Percentiles rank a stretch among this genome's conserved stretches.
Evolutionary conservation across 2,888 invertebrate genomes (phyloP).

Genomic region (Ophion slaviceki): DNA sequence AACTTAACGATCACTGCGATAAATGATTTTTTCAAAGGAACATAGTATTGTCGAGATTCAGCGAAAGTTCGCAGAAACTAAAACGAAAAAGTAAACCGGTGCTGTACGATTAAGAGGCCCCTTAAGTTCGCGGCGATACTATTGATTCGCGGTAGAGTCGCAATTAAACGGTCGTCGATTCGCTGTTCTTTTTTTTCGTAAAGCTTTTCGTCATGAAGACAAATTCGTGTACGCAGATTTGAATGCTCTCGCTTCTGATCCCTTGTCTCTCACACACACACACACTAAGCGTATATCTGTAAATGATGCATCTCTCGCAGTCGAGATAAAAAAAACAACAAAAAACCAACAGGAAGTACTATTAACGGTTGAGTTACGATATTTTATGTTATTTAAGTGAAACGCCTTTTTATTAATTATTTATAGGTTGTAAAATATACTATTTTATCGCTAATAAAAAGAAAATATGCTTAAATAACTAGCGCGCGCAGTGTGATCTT

Average conservation of each 20-base stretch:
- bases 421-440: conserved; percentile 82
- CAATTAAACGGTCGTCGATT: conserved; percentile 15
- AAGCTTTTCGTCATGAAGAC: not conserved
- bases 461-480: conserved; percentile 73
- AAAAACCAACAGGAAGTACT: conserved; percentile 30
- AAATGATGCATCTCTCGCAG: conserved; percentile 42
- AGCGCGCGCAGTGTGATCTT: not conserved
- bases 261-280: not conserved
- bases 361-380: conserved; percentile 46
- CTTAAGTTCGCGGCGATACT: conserved; percentile 2
- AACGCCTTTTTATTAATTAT: conserved; percentile 79
- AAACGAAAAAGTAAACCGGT: conserved; percentile 36
- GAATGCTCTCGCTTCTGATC: conserved; percentile 15
- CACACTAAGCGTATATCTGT: conserved; percentile 30
- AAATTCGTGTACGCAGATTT: conserved; percentile 38
- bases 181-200: not conserved
- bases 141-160: conserved; percentile 19
- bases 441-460: conserved; percentile 82
- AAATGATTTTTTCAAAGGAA: not conserved
- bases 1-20: conserved; percentile 9
- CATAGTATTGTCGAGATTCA: not conserved
- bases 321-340: conserved; percentile 27
- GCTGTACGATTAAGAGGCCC: conserved; percentile 37
- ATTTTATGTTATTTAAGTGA: conserved; percentile 57
- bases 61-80: not conserved